A percentile compares a stretch with the other conserved stretches of the same genome.
Conservation (phyloP, 1,140 invertebrate genomes). For the Heliconius himera region DNA sequence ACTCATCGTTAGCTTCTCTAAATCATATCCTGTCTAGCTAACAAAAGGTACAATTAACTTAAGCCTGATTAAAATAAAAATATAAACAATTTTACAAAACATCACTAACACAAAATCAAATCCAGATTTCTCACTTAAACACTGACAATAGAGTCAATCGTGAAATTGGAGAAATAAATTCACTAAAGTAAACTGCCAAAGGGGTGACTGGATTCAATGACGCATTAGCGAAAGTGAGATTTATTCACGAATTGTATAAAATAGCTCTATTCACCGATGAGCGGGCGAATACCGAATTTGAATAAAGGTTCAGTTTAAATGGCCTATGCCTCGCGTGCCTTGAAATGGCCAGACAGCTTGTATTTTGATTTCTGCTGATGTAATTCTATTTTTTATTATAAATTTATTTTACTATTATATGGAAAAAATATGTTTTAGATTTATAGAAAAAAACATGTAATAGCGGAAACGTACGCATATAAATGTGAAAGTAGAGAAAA, state of each 20-base stretch:
- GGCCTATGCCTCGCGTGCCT: conserved; percentile 19
- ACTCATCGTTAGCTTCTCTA: too few species aligned
- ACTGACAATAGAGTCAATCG: conserved; percentile 21
- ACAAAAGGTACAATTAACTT: too few species aligned
- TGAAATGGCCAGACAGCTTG: conserved; percentile 20
- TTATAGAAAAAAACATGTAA: too few species aligned
- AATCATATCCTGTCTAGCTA: too few species aligned
- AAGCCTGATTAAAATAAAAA: too few species aligned
- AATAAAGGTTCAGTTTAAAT: conserved; percentile 46
- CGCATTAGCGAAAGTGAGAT: conserved; percentile 47
- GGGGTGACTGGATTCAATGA: conserved; percentile 38
- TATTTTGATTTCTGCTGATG: conserved; percentile 27
- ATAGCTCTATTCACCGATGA: conserved; percentile 42
- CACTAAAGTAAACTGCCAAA: conserved; percentile 22
- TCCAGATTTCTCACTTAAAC: conserved; percentile 1
- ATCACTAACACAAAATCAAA: neutral
- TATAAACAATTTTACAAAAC: too few species aligned
- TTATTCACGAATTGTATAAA: conserved; percentile 48
- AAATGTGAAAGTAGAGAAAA: too few species aligned
- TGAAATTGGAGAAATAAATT: conserved; percentile 33
- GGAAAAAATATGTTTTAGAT: neutral
- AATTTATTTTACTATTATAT: neutral
- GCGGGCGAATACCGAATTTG: conserved; percentile 40
- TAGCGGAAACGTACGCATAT: too few species aligned
- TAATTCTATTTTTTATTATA: neutral